Evolutionary conservation across 2,797 vertebrate species (phyloP).

Genomic region (Hippopotamyrus pictus): DNA sequence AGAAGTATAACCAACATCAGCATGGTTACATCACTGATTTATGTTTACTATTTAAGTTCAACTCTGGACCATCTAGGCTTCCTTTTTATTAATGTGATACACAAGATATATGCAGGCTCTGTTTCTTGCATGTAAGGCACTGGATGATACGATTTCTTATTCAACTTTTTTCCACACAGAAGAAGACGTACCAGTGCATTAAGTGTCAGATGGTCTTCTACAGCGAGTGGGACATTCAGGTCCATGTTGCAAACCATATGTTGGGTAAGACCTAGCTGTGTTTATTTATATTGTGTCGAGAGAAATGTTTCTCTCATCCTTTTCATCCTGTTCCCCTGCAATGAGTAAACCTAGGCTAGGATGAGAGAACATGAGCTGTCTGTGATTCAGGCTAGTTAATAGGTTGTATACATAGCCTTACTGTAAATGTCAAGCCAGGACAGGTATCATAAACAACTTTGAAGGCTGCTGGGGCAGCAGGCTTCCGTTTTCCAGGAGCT

Average conservation of each 20-base stretch:
- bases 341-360: background rate
- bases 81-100: background rate
- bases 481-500: background rate
- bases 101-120: background rate
- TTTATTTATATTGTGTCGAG: background rate
- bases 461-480: background rate
- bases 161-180: conserved; percentile 63
- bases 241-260: conserved; percentile 99
- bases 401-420: background rate
- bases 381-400: background rate
- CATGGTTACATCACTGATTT: background rate
- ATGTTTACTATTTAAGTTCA: background rate
- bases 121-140: background rate
- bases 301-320: background rate
- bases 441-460: conserved; percentile 6
- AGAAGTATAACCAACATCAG: background rate
- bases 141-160: background rate
- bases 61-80: background rate
- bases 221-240: conserved; percentile 99
- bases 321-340: background rate
- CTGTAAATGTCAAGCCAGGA: background rate
- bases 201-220: conserved; percentile 99
- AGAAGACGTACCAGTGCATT: conserved; percentile 99
- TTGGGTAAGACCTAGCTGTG: conserved; percentile 76
- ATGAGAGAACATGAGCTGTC: background rate